Base-by-base conservation (phyloP, 2,113 vertebrate species). In the Thamnaconus septentrionalis region DNA sequence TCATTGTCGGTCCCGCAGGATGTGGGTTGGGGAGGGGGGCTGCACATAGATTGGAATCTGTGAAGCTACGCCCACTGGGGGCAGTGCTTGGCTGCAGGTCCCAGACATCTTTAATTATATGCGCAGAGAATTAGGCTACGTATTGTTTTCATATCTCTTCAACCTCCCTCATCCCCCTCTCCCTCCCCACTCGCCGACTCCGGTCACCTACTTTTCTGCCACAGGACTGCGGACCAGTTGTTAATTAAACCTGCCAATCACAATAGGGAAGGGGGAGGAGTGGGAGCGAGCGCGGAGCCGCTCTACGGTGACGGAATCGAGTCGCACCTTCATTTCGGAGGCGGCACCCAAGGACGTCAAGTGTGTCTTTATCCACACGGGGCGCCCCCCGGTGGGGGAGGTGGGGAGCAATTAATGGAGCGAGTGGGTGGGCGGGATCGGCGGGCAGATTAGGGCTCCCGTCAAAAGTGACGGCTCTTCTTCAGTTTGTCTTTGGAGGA, bases 221-320 rank as follows among this genome's bases (percentile, higher is more conserved):
- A 31, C 18, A 55, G 70, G 65, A 59, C 41, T 47, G 70, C 71
- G 72, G 76, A 82, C 66, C 71, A 50, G 64, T 72, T 79, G 78
- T 84, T 86, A 88, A 88, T 88, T 84, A 89, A 82, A 85, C 44
- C 78, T 79, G 80, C 72, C 85, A 90, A 79, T 88, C 87, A 85
- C 0, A 45, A 52, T 63, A 47, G 66, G 56, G 54, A 48, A 51
- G 4, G 0, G 6, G 49, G 57, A 41, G 56, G 0, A 66, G 59
- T 70, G 66, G 66, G 81, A 66, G 75, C 73, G 40, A 62, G 47
- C 6, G 49, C 41, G 4, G n/a, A 8, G 4, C 57, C 12, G 51
- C 61, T 79, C 76, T 59, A 63, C 73, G 64, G 1, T 69, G 69
- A 80, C 72, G 2, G 31, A 49, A 53, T 48, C n/a, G 18, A 50